Percentiles rank a stretch among this genome's conserved stretches.
Conservation (phyloP, 2,797 vertebrate genomes). For the Coluber constrictor region DNA sequence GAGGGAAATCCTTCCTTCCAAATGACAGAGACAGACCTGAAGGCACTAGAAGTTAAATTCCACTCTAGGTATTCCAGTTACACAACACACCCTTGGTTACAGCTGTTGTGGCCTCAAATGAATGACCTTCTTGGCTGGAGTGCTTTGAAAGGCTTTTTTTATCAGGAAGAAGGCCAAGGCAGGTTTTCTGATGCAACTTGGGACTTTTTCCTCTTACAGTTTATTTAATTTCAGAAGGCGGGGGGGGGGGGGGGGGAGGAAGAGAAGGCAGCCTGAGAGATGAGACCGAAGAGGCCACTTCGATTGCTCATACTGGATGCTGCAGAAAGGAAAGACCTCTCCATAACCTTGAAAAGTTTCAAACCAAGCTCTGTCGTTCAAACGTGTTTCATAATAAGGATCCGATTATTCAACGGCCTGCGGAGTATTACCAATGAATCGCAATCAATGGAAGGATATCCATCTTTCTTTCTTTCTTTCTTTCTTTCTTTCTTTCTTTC, state of each 20-base stretch:
- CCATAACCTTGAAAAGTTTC: rapidly evolving
- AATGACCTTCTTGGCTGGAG: background rate
- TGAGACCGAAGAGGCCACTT: background rate
- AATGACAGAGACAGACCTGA: background rate
- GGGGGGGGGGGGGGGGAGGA: background rate
- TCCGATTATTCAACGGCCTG: background rate
- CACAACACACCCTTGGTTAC: background rate
- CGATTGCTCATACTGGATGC: conserved; percentile 8
- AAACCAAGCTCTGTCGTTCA: background rate
- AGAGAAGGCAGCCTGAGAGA: background rate
- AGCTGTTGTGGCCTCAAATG: background rate
- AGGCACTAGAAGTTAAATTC: background rate
- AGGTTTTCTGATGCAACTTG: background rate
- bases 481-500: no score
- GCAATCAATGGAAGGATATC: background rate
- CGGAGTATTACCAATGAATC: background rate
- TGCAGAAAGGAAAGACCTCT: background rate
- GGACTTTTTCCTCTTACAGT: background rate
- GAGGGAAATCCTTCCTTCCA: background rate
- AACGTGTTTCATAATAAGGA: background rate
- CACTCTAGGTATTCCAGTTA: background rate
- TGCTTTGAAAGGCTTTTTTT: background rate
- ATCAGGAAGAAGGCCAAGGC: background rate
- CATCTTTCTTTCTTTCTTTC: background rate
- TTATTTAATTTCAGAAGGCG: background rate